Base-by-base conservation (phyloP, 2,113 vertebrate species). In the Petroica traversi region DNA sequence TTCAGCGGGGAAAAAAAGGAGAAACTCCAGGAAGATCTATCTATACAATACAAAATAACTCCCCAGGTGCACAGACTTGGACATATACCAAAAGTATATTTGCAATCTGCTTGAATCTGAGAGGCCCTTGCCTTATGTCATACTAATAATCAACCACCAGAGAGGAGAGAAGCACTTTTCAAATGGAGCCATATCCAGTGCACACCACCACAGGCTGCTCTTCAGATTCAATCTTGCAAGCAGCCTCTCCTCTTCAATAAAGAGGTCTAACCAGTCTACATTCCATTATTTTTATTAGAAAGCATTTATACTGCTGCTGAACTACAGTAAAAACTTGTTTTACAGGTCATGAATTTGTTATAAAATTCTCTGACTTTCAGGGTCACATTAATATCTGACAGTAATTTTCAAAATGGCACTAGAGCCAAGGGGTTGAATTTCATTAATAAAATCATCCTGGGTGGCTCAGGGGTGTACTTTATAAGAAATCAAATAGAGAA, bases 221-320 rank as follows among this genome's bases (percentile, higher is more conserved):
- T 72, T 87, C 80, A 78, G 25, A 67, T 63, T 48, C 52, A 34
- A 41, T 68, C 83, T 45, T 63, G 33, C n/a, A 86, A 77, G 66
- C 51, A 79, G 46, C 13, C 34, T 62, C 75, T 85, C 71, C 62
- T 38, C 54, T 45, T 89, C 72, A 63, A 10, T 57, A 52, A 68
- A 84, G 52, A 64, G 20, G 8, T 64, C 77, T 85, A 77, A 91
- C 57, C 0, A 38, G 28, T 8, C 59, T 43, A 49, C 24, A 91
- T 85, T 69, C 74, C 49, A 87, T 87, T 64, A 81, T 68, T 91
- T 94, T 91, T 92, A 78, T 78, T 76, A 82, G 36, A 64, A 84
- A 91, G 45, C 38, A 48, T 73, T 95, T 92, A 64, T 79, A 52
- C 11, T 82, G 8, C 45, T 64, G 43, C 92, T 73, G 80, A 95